Evolutionary conservation across 2,888 invertebrate genomes (phyloP), one percentile per base, ranked within the genome.

Genomic region (Allygus modestus): DNA sequence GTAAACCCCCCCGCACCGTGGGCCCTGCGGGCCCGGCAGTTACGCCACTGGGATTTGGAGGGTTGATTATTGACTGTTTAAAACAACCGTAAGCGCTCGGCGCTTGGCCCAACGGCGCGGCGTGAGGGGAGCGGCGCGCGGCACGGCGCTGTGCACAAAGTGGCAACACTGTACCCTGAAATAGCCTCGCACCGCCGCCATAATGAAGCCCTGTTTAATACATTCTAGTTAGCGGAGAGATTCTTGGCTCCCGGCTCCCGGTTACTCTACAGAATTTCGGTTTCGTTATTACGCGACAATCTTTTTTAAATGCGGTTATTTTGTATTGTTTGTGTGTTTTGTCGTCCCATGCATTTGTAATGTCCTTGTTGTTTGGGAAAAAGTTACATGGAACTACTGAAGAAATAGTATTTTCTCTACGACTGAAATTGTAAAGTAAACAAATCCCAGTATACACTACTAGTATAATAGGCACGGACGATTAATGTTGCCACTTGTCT

Each of bases 141-240:
- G 20, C 58, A 17, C 58, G 17, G 26, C 23, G 5, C n/a, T n/a
- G 58, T 23, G 58, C 58, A 23, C 58, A 23, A 26, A 17, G 46
- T 33, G 79, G 79, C 79, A 79, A 79, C 79, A 58, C 79, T 58
- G 79, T 37, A 58, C 33, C 31, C 58, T 54, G 79, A 79, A 79
- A 79, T 79, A 79, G 37, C 79, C 51, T 12, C 79, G 79, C 46
- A 77, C 79, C 33, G 79, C 79, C 33, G 79, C 28, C 31, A 79
- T 79, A 79, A 51, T 58, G 79, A 79, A 41, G 28, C 75, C 28
- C 46, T 77, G 75, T 77, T 77, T 46, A 77, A 43, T 77, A 77
- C 46, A 77, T 46, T 77, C 73, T 73, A 73, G 41, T 73, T 73
- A 43, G 41, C 41, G 23, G 43, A 23, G 41, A 20, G 58, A n/a